phyloP scores from a whole-genome alignment of 2,113 vertebrate species.

The Fukomys damarensis region DNA sequence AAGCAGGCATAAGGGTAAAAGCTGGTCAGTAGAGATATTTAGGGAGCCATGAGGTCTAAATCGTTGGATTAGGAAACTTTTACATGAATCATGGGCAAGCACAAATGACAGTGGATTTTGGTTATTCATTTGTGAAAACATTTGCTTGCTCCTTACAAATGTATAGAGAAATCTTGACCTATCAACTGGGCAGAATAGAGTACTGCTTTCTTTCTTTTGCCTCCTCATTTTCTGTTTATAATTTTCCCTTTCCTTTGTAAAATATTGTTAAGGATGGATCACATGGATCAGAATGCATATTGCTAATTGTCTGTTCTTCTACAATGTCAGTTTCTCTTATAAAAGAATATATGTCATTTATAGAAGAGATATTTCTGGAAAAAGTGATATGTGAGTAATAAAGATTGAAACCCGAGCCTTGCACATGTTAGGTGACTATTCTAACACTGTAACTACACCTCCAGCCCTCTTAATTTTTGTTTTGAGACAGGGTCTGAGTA shows the following conservation, averaged over 20 bases:
- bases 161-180: neutral
- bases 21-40: neutral
- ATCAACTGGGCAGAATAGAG: neutral
- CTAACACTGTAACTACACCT: neutral
- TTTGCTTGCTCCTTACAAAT: neutral
- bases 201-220: neutral
- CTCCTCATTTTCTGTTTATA: neutral
- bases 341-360: neutral
- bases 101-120: neutral
- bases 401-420: neutral
- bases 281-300: neutral
- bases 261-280: neutral
- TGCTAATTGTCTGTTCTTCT: neutral
- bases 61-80: neutral
- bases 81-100: neutral
- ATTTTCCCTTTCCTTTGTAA: conserved; percentile 16
- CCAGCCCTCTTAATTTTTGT: neutral
- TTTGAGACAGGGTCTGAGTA: neutral
- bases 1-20: neutral
- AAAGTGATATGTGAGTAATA: neutral
- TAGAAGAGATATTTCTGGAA: conserved; percentile 1
- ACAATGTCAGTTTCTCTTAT: neutral
- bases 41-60: neutral
- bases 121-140: neutral
- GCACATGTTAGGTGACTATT: neutral